Conservation (phyloP, 2,888 invertebrate genomes). For the Beris chalybata region DNA sequence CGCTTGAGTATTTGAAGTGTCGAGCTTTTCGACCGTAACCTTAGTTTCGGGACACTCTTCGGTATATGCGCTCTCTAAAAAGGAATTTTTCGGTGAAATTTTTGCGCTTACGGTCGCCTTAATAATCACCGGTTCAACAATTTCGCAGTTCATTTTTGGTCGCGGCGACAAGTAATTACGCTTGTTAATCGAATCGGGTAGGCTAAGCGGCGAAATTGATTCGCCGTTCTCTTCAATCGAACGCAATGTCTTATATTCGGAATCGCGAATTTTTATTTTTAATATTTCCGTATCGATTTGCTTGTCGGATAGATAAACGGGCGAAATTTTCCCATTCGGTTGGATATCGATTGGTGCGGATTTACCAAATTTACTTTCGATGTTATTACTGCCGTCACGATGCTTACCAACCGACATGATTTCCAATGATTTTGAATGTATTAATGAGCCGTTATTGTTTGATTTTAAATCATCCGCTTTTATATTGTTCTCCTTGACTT, state of each 20-base stretch:
- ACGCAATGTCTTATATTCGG: constrained; percentile 42
- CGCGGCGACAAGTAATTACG: constrained; percentile 29
- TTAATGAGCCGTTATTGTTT: constrained; percentile 33
- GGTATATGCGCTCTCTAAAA: constrained; percentile 52
- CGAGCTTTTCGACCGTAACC: constrained; percentile 37
- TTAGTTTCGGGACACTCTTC: constrained; percentile 50
- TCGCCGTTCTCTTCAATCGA: constrained; percentile 41
- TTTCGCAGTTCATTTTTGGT: background rate
- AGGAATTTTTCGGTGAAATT: constrained; percentile 53
- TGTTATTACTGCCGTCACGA: constrained; percentile 45
- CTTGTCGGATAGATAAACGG: constrained; percentile 64
- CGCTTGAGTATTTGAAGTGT: constrained; percentile 60
- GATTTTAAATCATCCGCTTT: constrained; percentile 24
- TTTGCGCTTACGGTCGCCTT: constrained; percentile 53
- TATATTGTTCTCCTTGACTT: constrained; percentile 49
- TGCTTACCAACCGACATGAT: constrained; percentile 39
- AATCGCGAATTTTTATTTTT: constrained; percentile 47
- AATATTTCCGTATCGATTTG: constrained; percentile 68
- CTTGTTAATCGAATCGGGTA: constrained; percentile 50
- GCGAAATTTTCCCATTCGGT: constrained; percentile 62
- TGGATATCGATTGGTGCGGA: constrained; percentile 71
- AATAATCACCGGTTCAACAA: constrained; percentile 51
- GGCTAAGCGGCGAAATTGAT: constrained; percentile 49
- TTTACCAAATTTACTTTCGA: constrained; percentile 57
- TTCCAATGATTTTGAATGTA: constrained; percentile 32